Evolutionary conservation across 64 coral and sea anemone species (phyloP), one percentile per base, ranked within the genome.

Genomic region (Stichodactyla helianthus): DNA sequence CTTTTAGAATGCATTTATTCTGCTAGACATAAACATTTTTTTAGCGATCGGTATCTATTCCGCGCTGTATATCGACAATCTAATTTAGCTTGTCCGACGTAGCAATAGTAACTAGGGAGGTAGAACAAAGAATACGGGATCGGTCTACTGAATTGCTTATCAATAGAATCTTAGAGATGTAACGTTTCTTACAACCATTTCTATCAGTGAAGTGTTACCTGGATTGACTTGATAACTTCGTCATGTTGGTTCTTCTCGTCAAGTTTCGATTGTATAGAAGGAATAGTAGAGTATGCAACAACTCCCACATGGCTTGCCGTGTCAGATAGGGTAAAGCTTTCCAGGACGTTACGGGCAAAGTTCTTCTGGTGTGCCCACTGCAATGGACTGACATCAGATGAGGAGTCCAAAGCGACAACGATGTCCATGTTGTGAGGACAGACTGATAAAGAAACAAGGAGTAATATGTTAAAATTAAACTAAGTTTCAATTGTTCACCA

Each of bases 381-480:
- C 54, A 88, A 19, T 22, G 78, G 60, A 56, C 77, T 85, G 18
- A 99, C 97, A 61, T 99, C 97, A 56, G 81, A 84, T 15, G 97
- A 99, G 20, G 97, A 99, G 65, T 99, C 97, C 84, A 99, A 65
- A 0, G 97, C 97, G 77, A 99, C 89, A 2, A 94, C 97, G n/a
- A 99, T 65, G 83, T 99, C 97, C 60, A 99, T 87, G 10, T 78
- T 84, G 18, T 99, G 88, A 51, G 93, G 85, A 86, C 97, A 99
- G 19, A 86, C 97, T 99, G 86, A 51, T 14, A 15, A 52, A 18
- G 5, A 13, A 81, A 27, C 10, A 12, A 74, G 5, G 9, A 65
- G 62, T n/a, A n/a, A 65, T n/a, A 65, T 65, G 22, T n/a, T 44
- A 44, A 44, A 44, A 44, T 44, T 3, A 65, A n/a, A 9, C 22